Evolutionary conservation across 1,140 invertebrate genomes (phyloP), one percentile per base, ranked within the genome.

Genomic region (Brachionus plicatilis): DNA sequence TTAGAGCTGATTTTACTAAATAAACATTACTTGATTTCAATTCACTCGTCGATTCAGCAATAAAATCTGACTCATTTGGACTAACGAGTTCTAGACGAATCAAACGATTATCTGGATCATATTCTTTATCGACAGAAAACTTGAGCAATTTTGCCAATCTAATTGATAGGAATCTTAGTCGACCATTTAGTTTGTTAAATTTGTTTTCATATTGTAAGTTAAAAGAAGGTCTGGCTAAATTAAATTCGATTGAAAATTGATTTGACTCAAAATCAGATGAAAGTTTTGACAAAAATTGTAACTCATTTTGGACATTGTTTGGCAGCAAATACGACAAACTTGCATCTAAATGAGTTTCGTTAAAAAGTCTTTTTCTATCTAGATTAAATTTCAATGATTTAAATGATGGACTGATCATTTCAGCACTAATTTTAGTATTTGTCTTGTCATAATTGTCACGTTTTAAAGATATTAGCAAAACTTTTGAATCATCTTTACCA

Each of bases 41-140:
- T 24, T 60, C 8, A 37, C 33, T 37, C 0, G 5, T 0, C 12
- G 50, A 17, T 43, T 82, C 79, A 17, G 53, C 27, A 65, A 7
- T 47, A 47, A 24, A 82, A 29, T 82, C 20, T 9, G 12, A 27
- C 24, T 82, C 79, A 47, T 82, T 56, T 14, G 79, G 79, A 82
- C 65, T 82, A 12, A 65, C 79, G 2, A 82, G n/a, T 68, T 60
- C 53, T 9, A 82, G 27, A 9, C 33, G 12, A 27, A 82, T 82
- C 12, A 43, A 24, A 68, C 79, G 79, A 53, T 76, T 76, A 9
- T 76, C 72, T 53, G 72, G 72, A 60, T 82, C 79, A 47, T 45
- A 60, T 82, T 82, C 79, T 82, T 82, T 82, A 65, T 82, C 79
- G 11, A 82, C 79, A 11, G 79, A 82, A 14, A 82, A 82, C 41